A percentile compares a stretch with the other conserved stretches of the same genome.
phyloP scores from a whole-genome alignment of 2,888 invertebrate genomes.

The Volucella zonaria region DNA sequence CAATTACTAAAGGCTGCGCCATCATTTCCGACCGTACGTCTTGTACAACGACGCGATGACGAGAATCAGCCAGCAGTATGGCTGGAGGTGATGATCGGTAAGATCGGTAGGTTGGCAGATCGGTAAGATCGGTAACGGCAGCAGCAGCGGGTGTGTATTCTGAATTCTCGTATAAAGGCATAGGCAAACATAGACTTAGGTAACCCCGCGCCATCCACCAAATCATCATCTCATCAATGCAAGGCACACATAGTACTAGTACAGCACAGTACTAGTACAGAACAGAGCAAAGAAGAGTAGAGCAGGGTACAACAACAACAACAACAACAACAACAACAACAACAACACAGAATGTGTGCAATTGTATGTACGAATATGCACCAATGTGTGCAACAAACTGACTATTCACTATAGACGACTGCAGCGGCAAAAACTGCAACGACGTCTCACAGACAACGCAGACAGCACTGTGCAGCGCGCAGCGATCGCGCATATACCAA shows the following conservation, averaged over 20 bases:
- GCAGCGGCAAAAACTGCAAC: conserved; percentile 62
- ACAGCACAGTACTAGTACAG: no score
- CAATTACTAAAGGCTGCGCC: conserved; percentile 60
- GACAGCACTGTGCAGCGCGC: conserved; percentile 63
- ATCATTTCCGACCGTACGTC: conserved; percentile 44
- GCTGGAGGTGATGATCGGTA: background rate
- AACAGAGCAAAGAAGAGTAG: no score
- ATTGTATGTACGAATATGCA: conserved; percentile 47
- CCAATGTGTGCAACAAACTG: conserved; percentile 52
- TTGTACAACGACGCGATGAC: conserved; percentile 4
- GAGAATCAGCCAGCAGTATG: background rate
- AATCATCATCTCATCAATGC: conserved; percentile 42
- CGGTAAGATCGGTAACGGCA: background rate
- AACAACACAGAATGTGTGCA: conserved; percentile 25
- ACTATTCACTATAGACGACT: conserved; percentile 36
- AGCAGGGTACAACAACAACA: no score
- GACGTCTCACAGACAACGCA: conserved; percentile 52
- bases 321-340: no score
- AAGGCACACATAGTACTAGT: background rate
- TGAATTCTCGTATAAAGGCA: background rate
- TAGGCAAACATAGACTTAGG: conserved; percentile 21
- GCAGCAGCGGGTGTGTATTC: conserved; percentile 8
- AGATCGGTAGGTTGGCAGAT: background rate
- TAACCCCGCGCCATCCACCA: conserved; percentile 11
- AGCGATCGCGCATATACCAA: conserved; percentile 63